phyloP scores from a whole-genome alignment of 2,113 vertebrate genomes.

The Heptranchias perlo region DNA sequence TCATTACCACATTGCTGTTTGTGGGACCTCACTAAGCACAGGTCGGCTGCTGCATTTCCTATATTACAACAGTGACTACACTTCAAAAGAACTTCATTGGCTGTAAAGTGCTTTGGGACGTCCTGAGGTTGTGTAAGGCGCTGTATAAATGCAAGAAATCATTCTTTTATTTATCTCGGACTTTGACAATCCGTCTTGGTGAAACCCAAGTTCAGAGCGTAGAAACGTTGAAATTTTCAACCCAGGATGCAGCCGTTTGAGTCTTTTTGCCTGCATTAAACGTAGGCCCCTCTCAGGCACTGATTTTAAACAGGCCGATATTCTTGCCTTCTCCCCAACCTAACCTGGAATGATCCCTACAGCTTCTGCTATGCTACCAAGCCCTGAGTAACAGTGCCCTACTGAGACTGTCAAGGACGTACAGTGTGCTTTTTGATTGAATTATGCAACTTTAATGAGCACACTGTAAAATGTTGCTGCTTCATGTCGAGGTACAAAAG shows the following conservation, averaged over 20 bases:
- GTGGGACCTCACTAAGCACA: too few species aligned
- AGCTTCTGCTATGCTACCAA: background rate
- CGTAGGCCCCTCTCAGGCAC: background rate
- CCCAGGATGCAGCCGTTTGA: background rate
- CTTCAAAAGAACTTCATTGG: too few species aligned
- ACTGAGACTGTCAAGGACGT: slow-evolving; percentile 8
- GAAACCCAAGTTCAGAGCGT: background rate
- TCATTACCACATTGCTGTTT: too few species aligned
- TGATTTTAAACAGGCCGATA: background rate
- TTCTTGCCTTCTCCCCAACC: background rate
- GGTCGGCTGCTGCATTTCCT: too few species aligned
- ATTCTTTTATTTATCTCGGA: too few species aligned
- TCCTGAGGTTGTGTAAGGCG: too few species aligned
- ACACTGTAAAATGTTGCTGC: slow-evolving; percentile 14
- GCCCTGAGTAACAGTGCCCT: background rate
- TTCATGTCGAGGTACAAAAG: slow-evolving; percentile 20
- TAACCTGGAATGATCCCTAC: background rate
- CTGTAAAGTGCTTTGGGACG: too few species aligned
- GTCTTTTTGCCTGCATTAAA: background rate
- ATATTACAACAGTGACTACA: too few species aligned
- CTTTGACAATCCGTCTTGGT: background rate
- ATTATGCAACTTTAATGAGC: slow-evolving; percentile 36
- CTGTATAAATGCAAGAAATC: too few species aligned
- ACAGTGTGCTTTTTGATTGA: slow-evolving; percentile 20
- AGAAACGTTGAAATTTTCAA: background rate